Percentiles rank a stretch among this genome's conserved stretches.
Evolutionary conservation across 1,140 invertebrate genomes (phyloP).

Genomic region (Wiebesia pumilae): DNA sequence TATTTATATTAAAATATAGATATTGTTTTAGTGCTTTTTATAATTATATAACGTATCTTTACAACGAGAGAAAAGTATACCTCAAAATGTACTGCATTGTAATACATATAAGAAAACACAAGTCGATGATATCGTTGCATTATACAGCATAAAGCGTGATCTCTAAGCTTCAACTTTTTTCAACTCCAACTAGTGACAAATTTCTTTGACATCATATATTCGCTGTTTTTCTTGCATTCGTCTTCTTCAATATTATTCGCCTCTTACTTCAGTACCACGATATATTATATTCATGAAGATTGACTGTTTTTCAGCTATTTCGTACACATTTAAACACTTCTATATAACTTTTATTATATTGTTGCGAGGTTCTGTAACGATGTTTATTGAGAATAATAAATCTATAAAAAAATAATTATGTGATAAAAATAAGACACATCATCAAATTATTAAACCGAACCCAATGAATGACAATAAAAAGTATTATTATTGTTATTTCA

Average conservation of each 20-base stretch:
- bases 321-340: background rate
- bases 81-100: background rate
- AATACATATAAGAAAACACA: background rate
- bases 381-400: conserved; percentile 41
- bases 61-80: background rate
- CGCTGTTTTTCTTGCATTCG: background rate
- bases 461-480: no score
- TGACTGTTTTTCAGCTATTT: background rate
- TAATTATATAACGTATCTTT: background rate
- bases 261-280: background rate
- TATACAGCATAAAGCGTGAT: background rate
- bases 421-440: background rate
- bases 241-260: background rate
- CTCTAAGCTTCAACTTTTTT: background rate
- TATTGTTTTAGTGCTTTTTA: background rate
- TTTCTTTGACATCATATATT: background rate
- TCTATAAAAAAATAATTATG: background rate
- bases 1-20: background rate
- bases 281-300: background rate
- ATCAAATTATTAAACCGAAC: background rate
- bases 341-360: background rate
- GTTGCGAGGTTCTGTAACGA: background rate
- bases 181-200: conserved; percentile 24
- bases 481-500: no score
- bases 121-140: conserved; percentile 4